These are phyloP conservation scores for Prolemur simus DNA, from an alignment of 2,113 vertebrate species.

Conservation along the genomic window DNA sequence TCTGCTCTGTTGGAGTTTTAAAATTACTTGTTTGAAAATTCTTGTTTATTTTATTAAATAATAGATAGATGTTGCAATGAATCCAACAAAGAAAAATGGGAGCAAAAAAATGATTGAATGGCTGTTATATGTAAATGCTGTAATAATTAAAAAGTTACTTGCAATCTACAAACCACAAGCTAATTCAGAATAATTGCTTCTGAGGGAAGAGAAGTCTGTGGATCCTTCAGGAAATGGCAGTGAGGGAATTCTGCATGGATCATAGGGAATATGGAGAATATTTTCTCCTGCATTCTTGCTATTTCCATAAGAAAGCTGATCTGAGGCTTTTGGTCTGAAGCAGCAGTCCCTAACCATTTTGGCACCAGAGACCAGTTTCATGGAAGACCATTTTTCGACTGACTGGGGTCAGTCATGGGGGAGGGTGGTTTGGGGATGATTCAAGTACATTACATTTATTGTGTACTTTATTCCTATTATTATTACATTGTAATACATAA, in stretches of 20 bases:
- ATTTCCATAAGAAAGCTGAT: not conserved
- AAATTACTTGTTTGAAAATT: conserved; percentile 2
- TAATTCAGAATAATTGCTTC: not conserved
- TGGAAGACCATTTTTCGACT: too few species aligned
- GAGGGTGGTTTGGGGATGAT: too few species aligned
- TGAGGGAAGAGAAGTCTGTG: not conserved
- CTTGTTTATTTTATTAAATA: conserved; percentile 31
- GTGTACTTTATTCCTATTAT: too few species aligned
- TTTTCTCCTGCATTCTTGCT: not conserved
- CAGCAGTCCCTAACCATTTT: too few species aligned
- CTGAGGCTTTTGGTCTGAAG: not conserved
- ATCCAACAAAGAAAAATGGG: not conserved
- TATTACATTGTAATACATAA: too few species aligned
- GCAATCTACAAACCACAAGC: not conserved
- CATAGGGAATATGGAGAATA: not conserved
- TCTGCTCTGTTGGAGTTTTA: conserved; percentile 8
- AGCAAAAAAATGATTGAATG: not conserved
- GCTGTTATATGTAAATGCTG: not conserved
- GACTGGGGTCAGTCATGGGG: too few species aligned
- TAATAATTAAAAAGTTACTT: not conserved
- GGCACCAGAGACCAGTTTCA: too few species aligned
- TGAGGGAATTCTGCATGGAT: not conserved
- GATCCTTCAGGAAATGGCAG: not conserved
- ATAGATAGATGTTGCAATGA: not conserved
- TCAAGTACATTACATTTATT: too few species aligned